Conservation (phyloP, 2,888 invertebrate genomes). For the Mesorhabditis belari region DNA sequence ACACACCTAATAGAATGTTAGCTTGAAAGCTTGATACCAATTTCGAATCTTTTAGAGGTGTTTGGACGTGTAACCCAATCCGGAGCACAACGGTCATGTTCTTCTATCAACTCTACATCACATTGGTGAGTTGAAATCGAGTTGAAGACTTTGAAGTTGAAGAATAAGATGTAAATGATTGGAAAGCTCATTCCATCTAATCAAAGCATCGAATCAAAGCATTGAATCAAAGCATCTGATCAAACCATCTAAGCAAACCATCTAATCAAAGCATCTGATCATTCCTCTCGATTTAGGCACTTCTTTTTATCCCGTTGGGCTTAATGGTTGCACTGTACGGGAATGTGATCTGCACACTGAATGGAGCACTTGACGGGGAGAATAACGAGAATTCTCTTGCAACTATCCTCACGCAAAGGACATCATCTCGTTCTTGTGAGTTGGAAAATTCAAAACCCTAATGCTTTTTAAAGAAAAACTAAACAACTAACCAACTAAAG, state of each 20-base stretch:
- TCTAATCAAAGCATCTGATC: background rate
- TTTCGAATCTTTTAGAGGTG: background rate
- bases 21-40: background rate
- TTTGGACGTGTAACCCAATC: background rate
- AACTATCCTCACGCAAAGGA: background rate
- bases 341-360: conserved; percentile 34
- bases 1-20: too few relatives aligned
- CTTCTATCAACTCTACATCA: conserved; percentile 56
- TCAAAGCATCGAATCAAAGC: background rate
- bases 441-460: too few relatives aligned
- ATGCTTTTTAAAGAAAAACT: too few relatives aligned
- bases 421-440: too few relatives aligned
- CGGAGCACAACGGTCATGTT: conserved; percentile 7
- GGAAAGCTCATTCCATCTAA: background rate
- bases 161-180: background rate
- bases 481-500: too few relatives aligned
- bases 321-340: conserved; percentile 61
- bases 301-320: conserved; percentile 69
- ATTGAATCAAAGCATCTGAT: conserved; percentile 53
- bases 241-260: background rate
- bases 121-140: conserved; percentile 57
- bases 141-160: background rate
- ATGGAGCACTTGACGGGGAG: conserved; percentile 30
- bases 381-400: too few relatives aligned
- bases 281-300: conserved; percentile 26